A percentile compares a stretch with the other conserved stretches of the same genome.
Evolutionary conservation across 2,888 invertebrate species (phyloP).

Genomic region (Eristalis intricaria): DNA sequence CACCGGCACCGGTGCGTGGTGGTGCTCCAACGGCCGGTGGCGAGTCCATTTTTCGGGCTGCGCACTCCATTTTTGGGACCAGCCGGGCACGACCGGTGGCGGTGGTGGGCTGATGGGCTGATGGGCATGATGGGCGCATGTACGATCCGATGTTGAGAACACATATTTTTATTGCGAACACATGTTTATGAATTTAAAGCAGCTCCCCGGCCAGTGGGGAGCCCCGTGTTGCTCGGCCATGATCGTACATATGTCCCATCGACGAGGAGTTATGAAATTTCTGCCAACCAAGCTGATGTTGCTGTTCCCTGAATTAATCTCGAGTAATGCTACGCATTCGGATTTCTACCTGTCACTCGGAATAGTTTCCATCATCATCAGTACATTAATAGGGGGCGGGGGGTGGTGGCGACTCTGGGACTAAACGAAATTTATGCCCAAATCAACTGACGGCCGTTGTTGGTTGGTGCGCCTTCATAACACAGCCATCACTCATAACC

Average conservation of each 20-base stretch:
- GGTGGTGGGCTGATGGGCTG: constrained; percentile 24
- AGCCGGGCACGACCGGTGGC: constrained; percentile 1
- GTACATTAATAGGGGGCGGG: not conserved
- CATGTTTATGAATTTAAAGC: constrained; percentile 75
- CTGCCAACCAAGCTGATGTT: constrained; percentile 49
- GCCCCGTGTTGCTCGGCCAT: not conserved
- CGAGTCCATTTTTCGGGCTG: constrained; percentile 56
- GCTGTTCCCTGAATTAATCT: constrained; percentile 65
- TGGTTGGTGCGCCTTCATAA: constrained; percentile 31
- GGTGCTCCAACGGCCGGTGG: not conserved
- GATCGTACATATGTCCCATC: not conserved
- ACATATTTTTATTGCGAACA: constrained; percentile 74
- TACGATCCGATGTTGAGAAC: constrained; percentile 67
- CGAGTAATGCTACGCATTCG: constrained; percentile 57
- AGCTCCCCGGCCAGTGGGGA: constrained; percentile 53
- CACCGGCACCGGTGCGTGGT: not conserved
- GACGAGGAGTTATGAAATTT: constrained; percentile 67
- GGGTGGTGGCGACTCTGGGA: not conserved
- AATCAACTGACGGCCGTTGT: constrained; percentile 47
- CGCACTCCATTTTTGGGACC: constrained; percentile 63
- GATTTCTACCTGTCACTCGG: constrained; percentile 58
- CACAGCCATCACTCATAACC: constrained; percentile 69
- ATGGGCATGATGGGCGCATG: constrained; percentile 49
- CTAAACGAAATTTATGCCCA: constrained; percentile 59
- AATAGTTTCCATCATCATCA: constrained; percentile 49